Evolutionary conservation across 2,797 vertebrate genomes (phyloP).

Genomic region (Poeciliopsis paucimaculata): DNA sequence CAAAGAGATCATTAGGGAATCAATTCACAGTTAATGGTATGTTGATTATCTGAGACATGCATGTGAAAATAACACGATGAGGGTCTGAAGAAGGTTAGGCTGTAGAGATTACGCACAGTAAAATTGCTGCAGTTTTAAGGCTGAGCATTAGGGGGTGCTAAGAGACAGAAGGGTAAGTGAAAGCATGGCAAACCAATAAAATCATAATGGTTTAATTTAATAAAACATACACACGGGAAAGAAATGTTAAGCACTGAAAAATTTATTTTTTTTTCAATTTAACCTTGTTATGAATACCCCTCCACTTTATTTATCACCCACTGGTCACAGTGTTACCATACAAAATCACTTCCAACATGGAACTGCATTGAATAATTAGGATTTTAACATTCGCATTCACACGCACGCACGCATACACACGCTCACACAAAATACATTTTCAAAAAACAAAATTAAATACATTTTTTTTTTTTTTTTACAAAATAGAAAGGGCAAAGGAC

Average conservation of each 20-base stretch:
- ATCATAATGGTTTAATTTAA: not conserved
- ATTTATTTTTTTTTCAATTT: not conserved
- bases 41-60: constrained; percentile 44
- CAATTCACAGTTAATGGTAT: constrained; percentile 45
- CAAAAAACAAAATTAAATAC: constrained; percentile 76
- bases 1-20: constrained; percentile 52
- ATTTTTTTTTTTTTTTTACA: constrained; percentile 56
- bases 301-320: constrained; percentile 74
- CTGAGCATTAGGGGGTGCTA: constrained; percentile 66
- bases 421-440: constrained; percentile 25
- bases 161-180: constrained; percentile 59
- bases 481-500: constrained; percentile 57
- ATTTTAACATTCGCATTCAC: constrained; percentile 29
- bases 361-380: constrained; percentile 70
- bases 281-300: constrained; percentile 42
- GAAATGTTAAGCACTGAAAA: not conserved
- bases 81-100: constrained; percentile 16
- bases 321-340: constrained; percentile 74
- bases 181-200: not conserved
- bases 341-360: constrained; percentile 73
- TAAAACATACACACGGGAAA: not conserved
- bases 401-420: constrained; percentile 23
- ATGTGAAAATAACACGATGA: constrained; percentile 20
- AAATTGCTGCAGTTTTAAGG: constrained; percentile 54
- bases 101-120: constrained; percentile 13